Conservation (phyloP, 2,113 vertebrate genomes). For the Psammodynastes pulverulentus region DNA sequence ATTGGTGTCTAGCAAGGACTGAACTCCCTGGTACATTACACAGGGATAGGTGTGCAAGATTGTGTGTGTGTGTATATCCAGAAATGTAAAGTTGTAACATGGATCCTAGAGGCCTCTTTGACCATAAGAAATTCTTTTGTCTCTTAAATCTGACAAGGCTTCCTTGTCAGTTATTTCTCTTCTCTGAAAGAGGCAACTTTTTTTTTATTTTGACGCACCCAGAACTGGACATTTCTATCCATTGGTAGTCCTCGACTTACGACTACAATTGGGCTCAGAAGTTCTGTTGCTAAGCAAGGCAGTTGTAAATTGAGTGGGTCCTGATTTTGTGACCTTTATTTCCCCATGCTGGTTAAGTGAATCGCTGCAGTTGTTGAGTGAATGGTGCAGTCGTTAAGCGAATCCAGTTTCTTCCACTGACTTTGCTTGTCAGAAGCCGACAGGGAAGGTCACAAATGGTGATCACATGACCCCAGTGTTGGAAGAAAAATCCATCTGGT, state of each 20-base stretch:
- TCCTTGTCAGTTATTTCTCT: neutral
- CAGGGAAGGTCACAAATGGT: too few species aligned
- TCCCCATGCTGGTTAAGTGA: too few species aligned
- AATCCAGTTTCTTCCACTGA: too few species aligned
- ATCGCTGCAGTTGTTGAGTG: too few species aligned
- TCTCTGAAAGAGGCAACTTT: neutral
- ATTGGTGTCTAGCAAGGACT: neutral
- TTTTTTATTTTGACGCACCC: neutral
- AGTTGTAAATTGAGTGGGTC: too few species aligned
- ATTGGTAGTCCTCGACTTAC: neutral
- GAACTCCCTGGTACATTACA: neutral
- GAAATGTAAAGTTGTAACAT: neutral
- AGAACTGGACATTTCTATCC: neutral
- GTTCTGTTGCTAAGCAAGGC: too few species aligned
- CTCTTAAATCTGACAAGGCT: neutral
- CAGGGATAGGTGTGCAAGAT: neutral
- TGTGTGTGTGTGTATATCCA: neutral
- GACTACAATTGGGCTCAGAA: neutral
- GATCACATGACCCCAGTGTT: too few species aligned
- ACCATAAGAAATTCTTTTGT: neutral
- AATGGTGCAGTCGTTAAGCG: too few species aligned
- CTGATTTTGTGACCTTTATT: too few species aligned
- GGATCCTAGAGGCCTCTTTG: neutral
- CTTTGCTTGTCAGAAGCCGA: too few species aligned
- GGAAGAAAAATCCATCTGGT: too few species aligned